Base-by-base conservation (phyloP, 1,140 invertebrate species). In the Nylanderia fulva region DNA sequence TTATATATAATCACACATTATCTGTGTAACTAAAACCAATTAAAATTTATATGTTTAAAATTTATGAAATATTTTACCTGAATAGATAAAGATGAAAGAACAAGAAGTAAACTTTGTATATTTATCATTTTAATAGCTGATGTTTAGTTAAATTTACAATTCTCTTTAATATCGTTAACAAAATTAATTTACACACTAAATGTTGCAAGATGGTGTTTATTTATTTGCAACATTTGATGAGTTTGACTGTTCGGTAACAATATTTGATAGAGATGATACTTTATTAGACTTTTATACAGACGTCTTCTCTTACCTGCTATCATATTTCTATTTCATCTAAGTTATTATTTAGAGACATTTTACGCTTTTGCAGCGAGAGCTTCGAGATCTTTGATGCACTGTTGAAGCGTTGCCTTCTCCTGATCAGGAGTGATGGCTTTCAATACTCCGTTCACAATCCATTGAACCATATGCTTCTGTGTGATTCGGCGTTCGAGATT, bases 391-490 rank as follows among this genome's bases (percentile, higher is more conserved):
- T 96, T 95, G 91, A 99, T 98, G 95, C 98, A 99, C 92, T 97
- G 98, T 93, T 97, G 96, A 63, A 99, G 96, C 83, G 97, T 97
- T 84, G 98, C 97, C 94, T 99, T 98, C 94, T 99, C 98, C 95
- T 99, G 98, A 91, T 99, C 97, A 0, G 98, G 97, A 64, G 98
- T 98, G 91, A 99, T 98, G 79, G 98, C 97, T 91, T 97, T 97
- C 54, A 96, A 95, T 9, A 99, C 99, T 92, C 96, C 97, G 85
- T 95, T 94, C 2, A 99, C 96, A 85, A 99, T 97, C 98, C 98
- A 99, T 91, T 98, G 96, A 0, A 98, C 98, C 97, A 99, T 98
- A 93, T 99, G 97, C 94, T 97, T 98, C 93, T 99, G 98, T 88
- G 97, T 96, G 88, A 99, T 96, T 88, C 97, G 96, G 27, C 97